A percentile compares a stretch with the other conserved stretches of the same genome.
phyloP scores from a whole-genome alignment of 1,140 invertebrate species.

The Himalopsyche phryganea region DNA sequence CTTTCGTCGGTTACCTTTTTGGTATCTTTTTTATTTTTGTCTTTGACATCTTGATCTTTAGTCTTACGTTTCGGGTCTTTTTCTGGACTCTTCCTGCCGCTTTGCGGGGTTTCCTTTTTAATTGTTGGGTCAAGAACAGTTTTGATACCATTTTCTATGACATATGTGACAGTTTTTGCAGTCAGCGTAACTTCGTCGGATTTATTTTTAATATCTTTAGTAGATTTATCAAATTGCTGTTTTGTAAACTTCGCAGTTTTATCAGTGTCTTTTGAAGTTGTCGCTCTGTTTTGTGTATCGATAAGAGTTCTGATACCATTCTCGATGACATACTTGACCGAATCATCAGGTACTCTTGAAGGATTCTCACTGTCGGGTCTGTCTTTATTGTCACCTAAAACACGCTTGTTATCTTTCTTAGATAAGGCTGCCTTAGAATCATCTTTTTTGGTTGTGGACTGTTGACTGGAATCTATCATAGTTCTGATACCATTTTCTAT shows the following conservation, averaged over 20 bases:
- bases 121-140: conserved; percentile 7
- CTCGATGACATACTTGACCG: conserved; percentile 12
- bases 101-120: conserved; percentile 4
- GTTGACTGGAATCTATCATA: conserved; percentile 8
- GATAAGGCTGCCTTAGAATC: conserved; percentile 16
- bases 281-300: not conserved
- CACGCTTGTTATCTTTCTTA: not conserved
- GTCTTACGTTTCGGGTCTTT: conserved; percentile 2
- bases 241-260: not conserved
- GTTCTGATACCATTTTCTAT: conserved; percentile 32
- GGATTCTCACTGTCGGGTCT: not conserved
- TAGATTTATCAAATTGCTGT: not conserved
- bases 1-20: conserved; percentile 8
- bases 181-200: not conserved
- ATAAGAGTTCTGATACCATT: conserved; percentile 13
- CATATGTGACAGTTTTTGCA: not conserved
- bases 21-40: conserved; percentile 2
- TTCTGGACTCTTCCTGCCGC: not conserved
- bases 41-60: not conserved
- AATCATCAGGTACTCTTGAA: not conserved
- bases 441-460: conserved; percentile 1
- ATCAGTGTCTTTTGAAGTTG: not conserved
- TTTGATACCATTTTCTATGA: conserved; percentile 24
- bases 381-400: not conserved
- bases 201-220: conserved; percentile 3